Percentiles rank a stretch among this genome's conserved stretches.
These are phyloP conservation scores for sheep (Ovis aries) DNA, from an alignment of 2,113 vertebrate genomes.

Conservation along the genomic window DNA sequence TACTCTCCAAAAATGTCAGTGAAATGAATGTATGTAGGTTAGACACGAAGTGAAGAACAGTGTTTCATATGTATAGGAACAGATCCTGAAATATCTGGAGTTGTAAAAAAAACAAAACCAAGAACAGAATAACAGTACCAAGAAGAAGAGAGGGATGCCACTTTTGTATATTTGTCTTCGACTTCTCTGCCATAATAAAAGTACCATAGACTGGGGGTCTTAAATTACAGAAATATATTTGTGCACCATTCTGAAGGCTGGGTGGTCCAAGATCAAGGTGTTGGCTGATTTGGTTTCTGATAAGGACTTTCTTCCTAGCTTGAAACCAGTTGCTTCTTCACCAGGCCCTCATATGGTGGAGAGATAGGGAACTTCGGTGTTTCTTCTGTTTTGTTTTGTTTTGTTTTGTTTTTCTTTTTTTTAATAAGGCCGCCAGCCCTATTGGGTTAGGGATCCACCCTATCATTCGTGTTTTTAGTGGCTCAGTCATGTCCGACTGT, in stretches of 20 bases:
- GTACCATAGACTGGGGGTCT: background rate
- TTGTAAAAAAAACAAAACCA: background rate
- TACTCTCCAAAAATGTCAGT: background rate
- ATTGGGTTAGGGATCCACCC: background rate
- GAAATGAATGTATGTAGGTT: background rate
- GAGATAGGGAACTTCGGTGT: background rate
- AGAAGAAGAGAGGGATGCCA: background rate
- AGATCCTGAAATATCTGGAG: background rate
- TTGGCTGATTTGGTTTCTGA: background rate
- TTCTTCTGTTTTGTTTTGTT: background rate
- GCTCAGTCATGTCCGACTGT: background rate
- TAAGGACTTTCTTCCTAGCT: background rate
- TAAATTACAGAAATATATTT: background rate
- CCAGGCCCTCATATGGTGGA: background rate
- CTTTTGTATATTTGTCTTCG: background rate
- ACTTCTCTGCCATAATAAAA: background rate
- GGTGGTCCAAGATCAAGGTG: background rate
- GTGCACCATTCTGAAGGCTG: background rate
- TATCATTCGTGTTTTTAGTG: background rate
- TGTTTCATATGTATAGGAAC: background rate
- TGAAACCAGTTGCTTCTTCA: background rate
- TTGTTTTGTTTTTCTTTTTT: background rate
- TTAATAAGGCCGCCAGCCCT: background rate
- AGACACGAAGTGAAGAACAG: background rate
- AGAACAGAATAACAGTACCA: background rate